Evolutionary conservation across 2,113 vertebrate species (phyloP).

Genomic region (Grallaria varia): DNA sequence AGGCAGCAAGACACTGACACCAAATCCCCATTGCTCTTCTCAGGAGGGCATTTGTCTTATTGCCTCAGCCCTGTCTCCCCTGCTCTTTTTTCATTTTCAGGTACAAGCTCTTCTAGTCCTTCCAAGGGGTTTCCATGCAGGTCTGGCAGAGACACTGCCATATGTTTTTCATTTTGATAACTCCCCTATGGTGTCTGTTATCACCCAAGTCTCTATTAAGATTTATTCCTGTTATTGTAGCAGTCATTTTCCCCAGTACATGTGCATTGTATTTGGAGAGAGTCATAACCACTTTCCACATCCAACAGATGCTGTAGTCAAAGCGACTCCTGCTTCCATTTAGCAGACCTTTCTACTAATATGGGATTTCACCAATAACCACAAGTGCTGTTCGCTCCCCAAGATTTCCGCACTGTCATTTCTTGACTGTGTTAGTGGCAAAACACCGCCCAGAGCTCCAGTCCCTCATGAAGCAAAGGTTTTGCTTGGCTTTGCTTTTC

Average conservation of each 20-base stretch:
- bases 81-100: background rate
- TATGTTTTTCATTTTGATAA: conserved; percentile 65
- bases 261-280: conserved; percentile 62
- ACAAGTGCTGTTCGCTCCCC: conserved; percentile 46
- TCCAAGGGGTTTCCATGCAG: conserved; percentile 31
- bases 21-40: background rate
- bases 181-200: conserved; percentile 67
- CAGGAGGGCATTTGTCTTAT: background rate
- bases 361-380: conserved; percentile 63
- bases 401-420: conserved; percentile 13
- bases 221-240: conserved; percentile 71
- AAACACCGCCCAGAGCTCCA: background rate
- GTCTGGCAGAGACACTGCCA: conserved; percentile 6
- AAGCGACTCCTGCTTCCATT: conserved; percentile 65
- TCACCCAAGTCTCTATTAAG: conserved; percentile 67
- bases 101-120: conserved; percentile 4
- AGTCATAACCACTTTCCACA: conserved; percentile 63
- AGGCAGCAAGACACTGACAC: background rate
- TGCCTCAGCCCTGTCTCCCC: background rate
- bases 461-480: background rate
- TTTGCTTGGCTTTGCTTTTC: conserved; percentile 14
- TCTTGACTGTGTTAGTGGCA: conserved; percentile 15
- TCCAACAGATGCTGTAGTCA: conserved; percentile 63
- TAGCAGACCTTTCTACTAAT: conserved; percentile 54
- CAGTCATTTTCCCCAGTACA: conserved; percentile 62